Evolutionary conservation across 2,797 vertebrate species (phyloP), one percentile per base, ranked within the genome.

Genomic region (Florisuga fusca): DNA sequence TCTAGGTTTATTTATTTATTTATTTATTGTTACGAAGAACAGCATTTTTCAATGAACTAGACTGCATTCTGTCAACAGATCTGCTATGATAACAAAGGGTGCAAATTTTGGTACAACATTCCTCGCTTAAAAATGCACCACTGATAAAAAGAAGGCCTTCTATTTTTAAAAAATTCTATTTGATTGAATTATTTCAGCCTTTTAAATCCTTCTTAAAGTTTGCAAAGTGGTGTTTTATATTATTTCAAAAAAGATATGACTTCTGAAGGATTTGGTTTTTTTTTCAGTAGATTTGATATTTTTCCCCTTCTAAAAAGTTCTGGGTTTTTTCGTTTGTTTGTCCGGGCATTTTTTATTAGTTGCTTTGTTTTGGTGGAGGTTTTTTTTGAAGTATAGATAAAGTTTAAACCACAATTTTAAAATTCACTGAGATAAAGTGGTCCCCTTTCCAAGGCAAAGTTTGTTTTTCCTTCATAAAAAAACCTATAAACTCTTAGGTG

Each of bases 401-500:
- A 51, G 75, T 61, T 43, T 33, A 86, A 88, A 10, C 4, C 17
- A 33, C 15, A 26, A 6, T 72, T 85, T 36, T n/a, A 78, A 73
- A 91, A 87, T 66, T 84, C 12, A 11, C 10, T 43, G 17, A 48
- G 19, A 53, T 78, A 55, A 86, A 78, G 15, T n/a, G 73, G n/a
- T 43, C 27, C 71, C 26, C 7, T 87, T 92, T 3, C 25, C 48
- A 84, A 89, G 18, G 10, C 12, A 33, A 69, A 79, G 41, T 50
- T 89, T 0, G 0, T 43, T 86, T 90, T 87, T 71, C 53, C n/a
- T 77, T 71, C 34, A 57, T 64, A 34, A 8, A 87, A 79, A 68
- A 91, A 41, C 67, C 79, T 71, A 36, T 59, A 71, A 75, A 79
- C 3, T 77, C 57, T 91, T 69, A 67, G 45, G 75, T 89, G 38